A percentile compares a stretch with the other conserved stretches of the same genome.
Evolutionary conservation across 2,113 vertebrate species (phyloP).

Genomic region (Rhinolophus ferrumequinum): DNA sequence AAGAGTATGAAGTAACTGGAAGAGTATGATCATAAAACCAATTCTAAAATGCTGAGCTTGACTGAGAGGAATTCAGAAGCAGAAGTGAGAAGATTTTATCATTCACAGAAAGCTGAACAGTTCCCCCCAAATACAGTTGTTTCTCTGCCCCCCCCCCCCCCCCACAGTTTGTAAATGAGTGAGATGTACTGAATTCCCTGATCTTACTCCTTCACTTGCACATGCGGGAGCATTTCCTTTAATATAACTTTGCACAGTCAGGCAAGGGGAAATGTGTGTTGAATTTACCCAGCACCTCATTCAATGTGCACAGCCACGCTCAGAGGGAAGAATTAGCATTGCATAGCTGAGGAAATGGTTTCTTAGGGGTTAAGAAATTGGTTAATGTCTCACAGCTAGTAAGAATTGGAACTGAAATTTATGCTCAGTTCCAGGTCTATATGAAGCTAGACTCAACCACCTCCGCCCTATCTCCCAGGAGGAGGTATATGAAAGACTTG

Average conservation of each 20-base stretch:
- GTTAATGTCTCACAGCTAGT: not conserved
- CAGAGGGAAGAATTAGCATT: not conserved
- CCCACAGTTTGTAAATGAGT: not conserved
- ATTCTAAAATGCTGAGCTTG: conserved; percentile 26
- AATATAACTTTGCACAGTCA: not conserved
- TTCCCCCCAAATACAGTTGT: not conserved
- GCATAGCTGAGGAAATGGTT: not conserved
- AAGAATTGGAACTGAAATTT: not conserved
- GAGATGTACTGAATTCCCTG: not conserved
- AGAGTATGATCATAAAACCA: not conserved
- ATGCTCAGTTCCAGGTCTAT: not conserved
- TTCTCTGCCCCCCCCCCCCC: not conserved
- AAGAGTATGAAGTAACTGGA: not conserved
- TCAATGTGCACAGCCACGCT: not conserved
- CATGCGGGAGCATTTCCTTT: not conserved
- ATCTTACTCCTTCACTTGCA: not conserved
- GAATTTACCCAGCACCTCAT: not conserved
- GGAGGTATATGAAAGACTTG: not conserved
- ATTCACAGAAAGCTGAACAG: not conserved
- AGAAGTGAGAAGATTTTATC: not conserved
- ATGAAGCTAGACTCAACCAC: not conserved
- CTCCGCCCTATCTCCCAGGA: not conserved
- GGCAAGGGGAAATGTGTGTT: not conserved
- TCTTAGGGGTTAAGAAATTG: not conserved
- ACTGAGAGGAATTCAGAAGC: not conserved